Evolutionary conservation across 2,113 vertebrate species (phyloP).

Genomic region (Dasyprocta punctata): DNA sequence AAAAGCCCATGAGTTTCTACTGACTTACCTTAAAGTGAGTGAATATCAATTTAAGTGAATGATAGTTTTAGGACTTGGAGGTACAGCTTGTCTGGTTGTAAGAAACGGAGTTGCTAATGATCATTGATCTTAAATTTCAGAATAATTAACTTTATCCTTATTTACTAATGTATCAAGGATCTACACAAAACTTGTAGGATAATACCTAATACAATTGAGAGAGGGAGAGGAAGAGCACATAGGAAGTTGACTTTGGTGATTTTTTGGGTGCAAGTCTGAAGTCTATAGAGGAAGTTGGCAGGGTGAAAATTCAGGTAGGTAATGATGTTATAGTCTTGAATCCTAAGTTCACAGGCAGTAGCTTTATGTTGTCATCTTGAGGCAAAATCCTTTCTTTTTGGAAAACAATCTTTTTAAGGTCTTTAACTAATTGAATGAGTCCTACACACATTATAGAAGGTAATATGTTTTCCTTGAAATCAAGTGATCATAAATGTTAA

Average conservation of each 20-base stretch:
- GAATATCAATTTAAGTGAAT: slow-evolving; percentile 7
- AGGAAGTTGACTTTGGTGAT: neutral
- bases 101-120: neutral
- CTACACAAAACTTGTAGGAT: neutral
- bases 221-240: neutral
- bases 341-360: neutral
- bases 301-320: neutral
- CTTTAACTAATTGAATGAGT: neutral
- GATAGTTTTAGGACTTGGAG: neutral
- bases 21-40: neutral
- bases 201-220: neutral
- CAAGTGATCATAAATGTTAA: neutral
- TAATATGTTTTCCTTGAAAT: neutral
- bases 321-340: neutral
- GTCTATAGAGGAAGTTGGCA: neutral
- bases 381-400: slow-evolving; percentile 9
- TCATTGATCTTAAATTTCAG: neutral
- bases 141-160: neutral
- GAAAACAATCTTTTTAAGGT: neutral
- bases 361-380: neutral
- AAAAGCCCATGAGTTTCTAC: neutral
- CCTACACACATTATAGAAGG: neutral
- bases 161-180: neutral
- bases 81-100: neutral
- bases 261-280: neutral